Evolutionary conservation across 2,888 invertebrate species (phyloP).

Genomic region (Cerceris ruficornis): DNA sequence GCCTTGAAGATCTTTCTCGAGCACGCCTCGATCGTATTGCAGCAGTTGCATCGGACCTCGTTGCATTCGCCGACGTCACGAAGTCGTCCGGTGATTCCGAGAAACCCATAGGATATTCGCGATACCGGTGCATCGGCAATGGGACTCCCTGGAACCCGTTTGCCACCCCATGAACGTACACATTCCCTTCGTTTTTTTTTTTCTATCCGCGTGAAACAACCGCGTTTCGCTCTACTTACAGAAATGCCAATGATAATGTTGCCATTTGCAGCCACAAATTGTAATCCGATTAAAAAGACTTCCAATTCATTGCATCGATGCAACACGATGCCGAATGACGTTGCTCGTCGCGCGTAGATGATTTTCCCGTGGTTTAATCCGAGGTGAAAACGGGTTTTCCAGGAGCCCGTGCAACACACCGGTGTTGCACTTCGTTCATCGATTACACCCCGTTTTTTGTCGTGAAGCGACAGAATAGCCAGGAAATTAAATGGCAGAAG

Average conservation of each 20-base stretch:
- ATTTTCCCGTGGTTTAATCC: too few species aligned
- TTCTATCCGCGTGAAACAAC: too few species aligned
- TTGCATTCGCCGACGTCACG: not conserved
- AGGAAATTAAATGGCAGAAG: not conserved
- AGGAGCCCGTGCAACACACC: too few species aligned
- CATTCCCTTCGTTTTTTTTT: too few species aligned
- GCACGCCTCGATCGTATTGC: not conserved
- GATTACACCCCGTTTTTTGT: not conserved
- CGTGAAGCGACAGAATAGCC: not conserved
- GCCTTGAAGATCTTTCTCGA: not conserved
- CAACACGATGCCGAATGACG: too few species aligned
- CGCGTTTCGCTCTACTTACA: too few species aligned
- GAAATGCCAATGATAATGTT: too few species aligned
- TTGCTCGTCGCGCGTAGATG: too few species aligned
- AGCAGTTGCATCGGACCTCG: not conserved
- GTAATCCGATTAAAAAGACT: not conserved
- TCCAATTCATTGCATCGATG: too few species aligned
- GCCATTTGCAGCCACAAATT: not conserved
- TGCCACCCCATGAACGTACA: conserved; percentile 13
- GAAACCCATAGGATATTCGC: conserved; percentile 12
- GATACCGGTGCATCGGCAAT: conserved; percentile 1
- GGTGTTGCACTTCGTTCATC: not conserved
- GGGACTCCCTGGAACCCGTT: conserved; percentile 12
- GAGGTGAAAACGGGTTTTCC: too few species aligned
- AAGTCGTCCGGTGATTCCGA: not conserved